Conservation (phyloP, 2,797 vertebrate species). For the Parauchenoglanis punctatus region DNA sequence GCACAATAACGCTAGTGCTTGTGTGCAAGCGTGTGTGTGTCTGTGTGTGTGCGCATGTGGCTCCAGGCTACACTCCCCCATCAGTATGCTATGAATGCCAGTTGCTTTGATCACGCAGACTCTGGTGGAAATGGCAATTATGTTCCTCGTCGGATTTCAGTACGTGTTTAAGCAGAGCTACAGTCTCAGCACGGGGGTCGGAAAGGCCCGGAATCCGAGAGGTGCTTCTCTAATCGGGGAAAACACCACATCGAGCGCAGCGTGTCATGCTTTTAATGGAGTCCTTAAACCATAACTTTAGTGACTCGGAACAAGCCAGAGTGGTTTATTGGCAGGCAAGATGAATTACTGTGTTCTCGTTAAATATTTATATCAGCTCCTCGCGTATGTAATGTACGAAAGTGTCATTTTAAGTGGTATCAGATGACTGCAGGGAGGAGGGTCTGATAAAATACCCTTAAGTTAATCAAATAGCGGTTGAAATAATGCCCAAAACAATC, state of each 20-base stretch:
- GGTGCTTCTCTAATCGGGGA: neutral
- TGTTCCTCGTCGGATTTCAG: neutral
- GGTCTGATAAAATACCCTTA: neutral
- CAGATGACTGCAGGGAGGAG: neutral
- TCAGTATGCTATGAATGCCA: neutral
- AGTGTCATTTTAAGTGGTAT: neutral
- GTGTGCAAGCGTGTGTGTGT: neutral
- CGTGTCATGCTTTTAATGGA: neutral
- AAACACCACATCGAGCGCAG: neutral
- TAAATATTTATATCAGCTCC: neutral
- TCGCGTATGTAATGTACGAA: no score
- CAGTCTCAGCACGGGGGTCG: neutral
- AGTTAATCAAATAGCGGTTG: neutral
- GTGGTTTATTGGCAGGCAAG: neutral
- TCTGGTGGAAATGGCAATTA: neutral
- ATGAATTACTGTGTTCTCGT: no score
- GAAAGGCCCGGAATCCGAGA: neutral
- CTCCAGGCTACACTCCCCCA: slow-evolving; percentile 6
- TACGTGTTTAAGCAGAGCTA: neutral
- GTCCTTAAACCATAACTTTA: neutral
- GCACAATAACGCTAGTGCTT: neutral
- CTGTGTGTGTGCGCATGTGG: neutral
- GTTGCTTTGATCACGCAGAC: slow-evolving; percentile 1
- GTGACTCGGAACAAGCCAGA: neutral
- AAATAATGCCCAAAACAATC: neutral